A percentile compares a stretch with the other conserved stretches of the same genome.
Evolutionary conservation across 2,888 invertebrate species (phyloP).

Genomic region (Megaustenia siamemsis): DNA sequence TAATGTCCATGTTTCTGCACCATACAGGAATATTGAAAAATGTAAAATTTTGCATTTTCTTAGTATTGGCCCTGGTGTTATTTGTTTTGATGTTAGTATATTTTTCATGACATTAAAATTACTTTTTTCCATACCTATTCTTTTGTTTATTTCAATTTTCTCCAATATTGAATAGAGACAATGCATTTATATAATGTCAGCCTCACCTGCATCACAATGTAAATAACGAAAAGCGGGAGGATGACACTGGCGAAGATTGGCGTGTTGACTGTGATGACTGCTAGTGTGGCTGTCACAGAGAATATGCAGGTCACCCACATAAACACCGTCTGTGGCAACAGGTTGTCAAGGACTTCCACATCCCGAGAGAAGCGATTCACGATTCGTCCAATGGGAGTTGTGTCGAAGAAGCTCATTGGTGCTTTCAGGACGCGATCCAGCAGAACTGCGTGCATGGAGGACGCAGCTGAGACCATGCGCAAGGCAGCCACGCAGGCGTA

Average conservation of each 20-base stretch:
- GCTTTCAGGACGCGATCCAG: slow-evolving; percentile 60
- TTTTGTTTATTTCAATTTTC: too few species aligned
- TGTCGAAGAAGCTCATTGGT: slow-evolving; percentile 74
- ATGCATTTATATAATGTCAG: too few species aligned
- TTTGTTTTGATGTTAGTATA: too few species aligned
- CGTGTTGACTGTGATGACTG: slow-evolving; percentile 74
- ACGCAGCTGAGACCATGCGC: slow-evolving; percentile 65
- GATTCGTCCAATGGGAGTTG: slow-evolving; percentile 78
- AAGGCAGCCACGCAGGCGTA: slow-evolving; percentile 66
- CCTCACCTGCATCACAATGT: slow-evolving; percentile 76
- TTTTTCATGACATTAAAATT: too few species aligned
- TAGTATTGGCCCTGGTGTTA: too few species aligned
- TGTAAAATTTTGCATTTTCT: too few species aligned
- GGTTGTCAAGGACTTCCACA: slow-evolving; percentile 64
- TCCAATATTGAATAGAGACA: too few species aligned
- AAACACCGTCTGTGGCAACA: slow-evolving; percentile 60
- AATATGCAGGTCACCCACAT: slow-evolving; percentile 60
- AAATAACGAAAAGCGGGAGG: slow-evolving; percentile 73
- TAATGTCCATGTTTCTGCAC: too few species aligned
- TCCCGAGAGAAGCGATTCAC: slow-evolving; percentile 70
- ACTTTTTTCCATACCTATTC: too few species aligned
- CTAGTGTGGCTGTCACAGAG: slow-evolving; percentile 72
- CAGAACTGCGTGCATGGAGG: slow-evolving; percentile 60
- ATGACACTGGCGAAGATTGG: slow-evolving; percentile 70
- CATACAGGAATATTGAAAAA: too few species aligned